Percentiles rank a stretch among this genome's conserved stretches.
phyloP scores from a whole-genome alignment of 64 coral and sea anemone genomes.

The Montipora efflorescens region DNA sequence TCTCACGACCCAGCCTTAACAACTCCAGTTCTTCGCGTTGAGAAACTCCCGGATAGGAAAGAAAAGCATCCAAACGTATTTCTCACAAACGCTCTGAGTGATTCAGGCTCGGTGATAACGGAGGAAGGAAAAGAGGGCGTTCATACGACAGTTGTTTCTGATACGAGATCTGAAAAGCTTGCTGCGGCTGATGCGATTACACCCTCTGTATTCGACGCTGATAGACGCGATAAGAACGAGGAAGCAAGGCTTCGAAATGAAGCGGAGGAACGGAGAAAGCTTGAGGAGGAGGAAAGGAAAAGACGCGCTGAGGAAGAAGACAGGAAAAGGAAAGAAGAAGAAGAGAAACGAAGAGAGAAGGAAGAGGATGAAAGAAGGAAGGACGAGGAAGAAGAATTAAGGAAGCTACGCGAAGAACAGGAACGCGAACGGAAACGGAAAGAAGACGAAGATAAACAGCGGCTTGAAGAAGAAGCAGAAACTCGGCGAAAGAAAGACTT shows the following conservation, averaged over 20 bases:
- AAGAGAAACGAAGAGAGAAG: constrained; percentile 19
- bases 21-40: background rate
- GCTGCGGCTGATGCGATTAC: background rate
- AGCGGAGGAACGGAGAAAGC: constrained; percentile 40
- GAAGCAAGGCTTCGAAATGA: constrained; percentile 16
- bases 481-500: constrained; percentile 81
- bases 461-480: constrained; percentile 77
- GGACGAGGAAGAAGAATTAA: constrained; percentile 37
- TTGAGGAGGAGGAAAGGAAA: constrained; percentile 35
- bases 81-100: constrained; percentile 50
- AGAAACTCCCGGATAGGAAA: background rate
- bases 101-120: constrained; percentile 29
- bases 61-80: constrained; percentile 52
- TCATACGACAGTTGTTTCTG: background rate
- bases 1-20: background rate
- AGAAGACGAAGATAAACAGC: constrained; percentile 71
- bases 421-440: constrained; percentile 42
- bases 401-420: constrained; percentile 37
- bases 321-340: constrained; percentile 16
- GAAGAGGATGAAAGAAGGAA: constrained; percentile 60
- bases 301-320: constrained; percentile 53
- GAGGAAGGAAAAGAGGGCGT: background rate
- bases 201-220: constrained; percentile 9
- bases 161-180: background rate
- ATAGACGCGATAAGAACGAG: constrained; percentile 1